Evolutionary conservation across 2,113 vertebrate species (phyloP).

Genomic region (Forbesichthys papilliferus): DNA sequence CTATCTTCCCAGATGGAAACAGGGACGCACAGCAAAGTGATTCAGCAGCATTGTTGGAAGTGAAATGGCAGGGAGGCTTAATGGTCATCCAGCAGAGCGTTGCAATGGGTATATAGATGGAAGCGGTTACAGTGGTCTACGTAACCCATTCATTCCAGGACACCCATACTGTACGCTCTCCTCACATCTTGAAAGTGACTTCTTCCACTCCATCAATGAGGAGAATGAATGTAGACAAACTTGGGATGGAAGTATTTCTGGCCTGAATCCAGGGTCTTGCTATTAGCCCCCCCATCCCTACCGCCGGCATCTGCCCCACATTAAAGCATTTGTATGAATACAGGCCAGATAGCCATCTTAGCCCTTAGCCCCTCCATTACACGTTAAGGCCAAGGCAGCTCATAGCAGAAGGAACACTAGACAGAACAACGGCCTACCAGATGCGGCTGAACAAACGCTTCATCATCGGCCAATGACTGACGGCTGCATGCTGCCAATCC

Average conservation of each 20-base stretch:
- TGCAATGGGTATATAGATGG: conserved; percentile 48
- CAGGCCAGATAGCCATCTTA: conserved; percentile 42
- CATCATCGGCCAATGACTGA: conserved; percentile 15
- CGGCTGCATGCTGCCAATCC: conserved; percentile 27
- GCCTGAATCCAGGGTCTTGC: conserved; percentile 47
- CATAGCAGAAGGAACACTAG: conserved; percentile 14
- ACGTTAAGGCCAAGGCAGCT: conserved; percentile 9
- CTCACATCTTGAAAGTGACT: conserved; percentile 49
- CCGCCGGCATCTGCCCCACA: conserved; percentile 60
- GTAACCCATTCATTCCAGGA: conserved; percentile 14
- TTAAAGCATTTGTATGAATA: conserved; percentile 59
- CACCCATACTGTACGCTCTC: not conserved
- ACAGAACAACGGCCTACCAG: conserved; percentile 16
- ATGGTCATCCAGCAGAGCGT: conserved; percentile 50
- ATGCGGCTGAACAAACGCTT: not conserved
- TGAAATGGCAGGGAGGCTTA: conserved; percentile 61
- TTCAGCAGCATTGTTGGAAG: conserved; percentile 36
- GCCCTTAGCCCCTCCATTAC: conserved; percentile 8
- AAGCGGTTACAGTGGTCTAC: conserved; percentile 43
- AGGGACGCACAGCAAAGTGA: conserved; percentile 3
- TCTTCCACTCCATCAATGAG: conserved; percentile 40
- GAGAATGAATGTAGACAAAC: conserved; percentile 57
- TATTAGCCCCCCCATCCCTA: conserved; percentile 18
- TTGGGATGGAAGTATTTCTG: conserved; percentile 63
- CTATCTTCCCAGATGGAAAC: no score